Percentiles rank a stretch among this genome's conserved stretches.
phyloP scores from a whole-genome alignment of 2,113 vertebrate species.

The Rattus rattus region DNA sequence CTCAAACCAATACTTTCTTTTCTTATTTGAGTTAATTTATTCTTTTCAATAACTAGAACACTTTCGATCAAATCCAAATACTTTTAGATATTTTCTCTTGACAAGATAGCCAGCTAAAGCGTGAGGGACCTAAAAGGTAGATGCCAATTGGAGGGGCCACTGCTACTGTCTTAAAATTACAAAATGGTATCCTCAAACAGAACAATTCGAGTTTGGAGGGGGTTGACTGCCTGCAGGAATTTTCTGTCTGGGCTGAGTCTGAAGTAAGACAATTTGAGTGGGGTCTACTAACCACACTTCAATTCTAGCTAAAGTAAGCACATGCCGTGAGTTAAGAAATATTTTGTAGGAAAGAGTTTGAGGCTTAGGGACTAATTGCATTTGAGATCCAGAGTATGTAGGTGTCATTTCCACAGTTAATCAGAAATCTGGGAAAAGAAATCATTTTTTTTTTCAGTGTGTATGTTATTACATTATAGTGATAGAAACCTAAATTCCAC shows the following conservation, averaged over 20 bases:
- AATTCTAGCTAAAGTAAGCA: not conserved
- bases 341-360: not conserved
- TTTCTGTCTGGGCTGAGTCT: not conserved
- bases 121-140: not conserved
- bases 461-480: not conserved
- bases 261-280: no score
- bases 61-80: not conserved
- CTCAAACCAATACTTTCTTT: not conserved
- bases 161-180: not conserved
- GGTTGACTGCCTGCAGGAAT: accelerated
- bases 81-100: not conserved
- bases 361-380: not conserved
- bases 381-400: not conserved
- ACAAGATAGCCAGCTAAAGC: not conserved
- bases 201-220: accelerated
- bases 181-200: not conserved
- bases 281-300: not conserved
- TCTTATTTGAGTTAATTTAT: not conserved
- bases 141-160: not conserved
- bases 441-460: not conserved
- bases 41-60: not conserved
- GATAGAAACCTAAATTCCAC: not conserved
- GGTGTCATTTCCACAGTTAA: not conserved
- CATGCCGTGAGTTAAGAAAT: not conserved
- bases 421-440: not conserved